phyloP scores from a whole-genome alignment of 2,113 vertebrate genomes.

The Pomatorhinus ruficollis region DNA sequence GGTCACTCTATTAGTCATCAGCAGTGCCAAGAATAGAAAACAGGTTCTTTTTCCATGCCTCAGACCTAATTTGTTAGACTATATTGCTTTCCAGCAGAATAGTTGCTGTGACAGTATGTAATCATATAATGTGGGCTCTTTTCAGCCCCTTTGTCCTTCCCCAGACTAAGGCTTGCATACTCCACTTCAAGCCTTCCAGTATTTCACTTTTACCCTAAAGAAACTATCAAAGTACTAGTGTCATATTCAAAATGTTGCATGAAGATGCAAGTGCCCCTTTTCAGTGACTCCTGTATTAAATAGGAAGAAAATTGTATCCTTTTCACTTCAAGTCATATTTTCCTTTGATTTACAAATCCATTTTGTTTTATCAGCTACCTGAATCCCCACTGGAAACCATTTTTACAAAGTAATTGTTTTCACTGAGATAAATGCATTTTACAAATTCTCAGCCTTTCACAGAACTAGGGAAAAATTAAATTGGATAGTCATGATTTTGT shows the following conservation, averaged over 20 bases:
- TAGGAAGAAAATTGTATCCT: not conserved
- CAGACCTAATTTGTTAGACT: not conserved
- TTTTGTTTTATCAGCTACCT: constrained; percentile 38
- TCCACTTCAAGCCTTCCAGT: not conserved
- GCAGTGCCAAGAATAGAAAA: not conserved
- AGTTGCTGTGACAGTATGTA: not conserved
- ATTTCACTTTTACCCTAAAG: not conserved
- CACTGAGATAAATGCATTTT: constrained; percentile 1
- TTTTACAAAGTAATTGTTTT: constrained; percentile 30
- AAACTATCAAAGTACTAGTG: not conserved
- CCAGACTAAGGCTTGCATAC: not conserved
- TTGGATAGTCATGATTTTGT: not conserved
- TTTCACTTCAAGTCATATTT: constrained; percentile 15
- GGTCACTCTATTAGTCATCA: constrained; percentile 28
- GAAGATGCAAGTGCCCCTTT: not conserved
- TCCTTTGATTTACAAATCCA: constrained; percentile 25
- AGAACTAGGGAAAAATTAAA: not conserved
- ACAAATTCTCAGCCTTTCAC: not conserved
- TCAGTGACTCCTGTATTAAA: not conserved
- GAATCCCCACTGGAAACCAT: not conserved
- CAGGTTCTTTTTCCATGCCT: not conserved
- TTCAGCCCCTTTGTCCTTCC: not conserved
- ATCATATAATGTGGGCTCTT: not conserved
- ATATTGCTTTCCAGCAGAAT: not conserved
- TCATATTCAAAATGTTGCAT: not conserved